A percentile compares a stretch with the other conserved stretches of the same genome.
These are phyloP conservation scores for Pteria penguin DNA, from an alignment of 2,888 invertebrate species.

Conservation along the genomic window DNA sequence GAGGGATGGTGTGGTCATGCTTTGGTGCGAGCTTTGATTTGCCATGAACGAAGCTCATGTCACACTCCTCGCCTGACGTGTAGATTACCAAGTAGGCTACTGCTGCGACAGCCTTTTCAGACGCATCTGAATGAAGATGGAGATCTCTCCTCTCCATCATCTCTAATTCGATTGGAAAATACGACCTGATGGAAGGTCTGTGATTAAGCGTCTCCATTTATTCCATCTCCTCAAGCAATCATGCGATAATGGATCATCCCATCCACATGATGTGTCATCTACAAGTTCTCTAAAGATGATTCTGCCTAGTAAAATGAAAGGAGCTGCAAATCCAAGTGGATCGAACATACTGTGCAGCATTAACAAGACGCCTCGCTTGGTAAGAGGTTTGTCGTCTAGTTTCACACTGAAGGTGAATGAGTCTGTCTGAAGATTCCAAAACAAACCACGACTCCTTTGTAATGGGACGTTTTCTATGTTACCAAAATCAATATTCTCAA, in stretches of 20 bases:
- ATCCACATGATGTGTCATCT: too few species aligned
- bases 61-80: background rate
- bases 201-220: too few species aligned
- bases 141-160: too few species aligned
- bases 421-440: slow-evolving; percentile 24
- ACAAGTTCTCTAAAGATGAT: too few species aligned
- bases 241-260: too few species aligned
- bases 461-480: slow-evolving; percentile 3
- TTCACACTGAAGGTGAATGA: slow-evolving; percentile 7
- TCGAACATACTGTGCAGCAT: slow-evolving; percentile 37
- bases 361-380: slow-evolving; percentile 22
- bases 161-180: too few species aligned
- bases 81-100: slow-evolving; percentile 48
- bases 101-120: slow-evolving; percentile 54
- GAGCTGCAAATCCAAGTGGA: slow-evolving; percentile 43
- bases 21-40: slow-evolving; percentile 56
- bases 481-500: slow-evolving; percentile 31
- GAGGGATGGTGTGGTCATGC: slow-evolving; percentile 49
- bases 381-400: slow-evolving; percentile 9
- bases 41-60: slow-evolving; percentile 48
- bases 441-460: slow-evolving; percentile 32
- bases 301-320: too few species aligned
- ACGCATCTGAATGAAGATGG: slow-evolving; percentile 51
- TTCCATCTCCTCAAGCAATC: too few species aligned
- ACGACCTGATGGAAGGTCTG: too few species aligned